Evolutionary conservation across 1,140 invertebrate genomes (phyloP), one percentile per base, ranked within the genome.

Genomic region (Listronotus bonariensis): DNA sequence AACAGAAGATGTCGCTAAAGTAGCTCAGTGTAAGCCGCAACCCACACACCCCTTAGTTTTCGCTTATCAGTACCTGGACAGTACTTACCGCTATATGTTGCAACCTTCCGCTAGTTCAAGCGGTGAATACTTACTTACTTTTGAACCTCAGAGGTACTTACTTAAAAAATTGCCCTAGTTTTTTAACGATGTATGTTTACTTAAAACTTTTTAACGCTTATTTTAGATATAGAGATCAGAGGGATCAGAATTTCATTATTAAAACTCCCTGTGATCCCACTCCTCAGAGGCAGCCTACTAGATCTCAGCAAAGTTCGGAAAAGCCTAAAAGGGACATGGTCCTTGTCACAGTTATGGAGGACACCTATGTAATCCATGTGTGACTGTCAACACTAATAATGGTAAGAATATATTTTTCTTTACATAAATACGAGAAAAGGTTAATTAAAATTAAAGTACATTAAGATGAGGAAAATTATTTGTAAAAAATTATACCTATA

Each of bases 281-380:
- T 59, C 48, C 64, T 15, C 72, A 63, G 58, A 75, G 67, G 60
- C 72, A 51, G 72, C 54, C 46, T 0, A 76, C 34, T 72, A 77
- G 53, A 68, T 79, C 20, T 74, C 81, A 84, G 67, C 76, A 78
- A 1, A 79, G 70, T 73, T 79, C 68, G 53, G 76, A 73, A 48
- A 76, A 75, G 48, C 55, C 68, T 15, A 77, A 77, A 78, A 78
- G 56, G 45, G 52, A 12, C 66, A 72, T 14, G 60, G 69, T 49
- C 42, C 58, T 40, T 76, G 75, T 65, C 67, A 76, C 63, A 69
- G 67, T 36, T 74, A 68, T 68, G 70, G 69, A 51, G 85, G 86
- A 11, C 88, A 86, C 69, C 82, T 89, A 0, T 92, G 91, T 76
- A 87, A 89, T 62, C 89, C 91, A 3, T 92, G 91, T 59, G 83